Evolutionary conservation across 2,797 vertebrate species (phyloP).

Genomic region (Capromys pilorides): DNA sequence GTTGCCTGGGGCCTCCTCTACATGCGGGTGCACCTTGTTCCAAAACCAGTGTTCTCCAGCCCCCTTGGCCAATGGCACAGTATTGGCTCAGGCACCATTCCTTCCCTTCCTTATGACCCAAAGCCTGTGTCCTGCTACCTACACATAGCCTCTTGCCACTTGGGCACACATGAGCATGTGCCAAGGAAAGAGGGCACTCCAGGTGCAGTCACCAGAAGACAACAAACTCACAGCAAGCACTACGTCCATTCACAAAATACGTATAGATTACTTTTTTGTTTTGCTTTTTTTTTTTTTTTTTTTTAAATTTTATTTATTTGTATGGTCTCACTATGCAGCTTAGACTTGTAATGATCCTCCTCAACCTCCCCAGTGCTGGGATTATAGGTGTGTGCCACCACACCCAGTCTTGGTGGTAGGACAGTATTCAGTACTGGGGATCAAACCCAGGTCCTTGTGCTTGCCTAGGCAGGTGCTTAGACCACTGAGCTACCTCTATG

Average conservation of each 20-base stretch:
- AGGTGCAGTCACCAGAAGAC: not conserved
- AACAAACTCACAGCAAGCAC: not conserved
- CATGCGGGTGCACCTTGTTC: not conserved
- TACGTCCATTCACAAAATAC: not conserved
- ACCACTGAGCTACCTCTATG: no score
- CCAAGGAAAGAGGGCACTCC: not conserved
- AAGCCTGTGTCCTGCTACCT: not conserved
- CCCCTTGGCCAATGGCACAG: not conserved
- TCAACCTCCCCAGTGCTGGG: no score
- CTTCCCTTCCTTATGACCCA: not conserved
- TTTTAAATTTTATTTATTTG: no score
- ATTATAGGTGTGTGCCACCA: no score
- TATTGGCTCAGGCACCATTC: not conserved
- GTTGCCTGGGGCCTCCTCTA: not conserved
- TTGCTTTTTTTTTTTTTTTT: no score
- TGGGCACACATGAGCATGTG: rapidly evolving
- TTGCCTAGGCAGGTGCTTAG: no score
- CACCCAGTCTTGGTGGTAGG: no score
- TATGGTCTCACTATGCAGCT: no score
- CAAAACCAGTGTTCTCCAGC: not conserved
- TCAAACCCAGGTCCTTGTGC: no score
- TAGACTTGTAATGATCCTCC: no score
- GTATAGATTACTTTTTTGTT: no score
- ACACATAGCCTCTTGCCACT: not conserved
- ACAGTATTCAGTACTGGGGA: no score